Conservation (phyloP, 2,113 vertebrate genomes). For the Anseranas semipalmata region DNA sequence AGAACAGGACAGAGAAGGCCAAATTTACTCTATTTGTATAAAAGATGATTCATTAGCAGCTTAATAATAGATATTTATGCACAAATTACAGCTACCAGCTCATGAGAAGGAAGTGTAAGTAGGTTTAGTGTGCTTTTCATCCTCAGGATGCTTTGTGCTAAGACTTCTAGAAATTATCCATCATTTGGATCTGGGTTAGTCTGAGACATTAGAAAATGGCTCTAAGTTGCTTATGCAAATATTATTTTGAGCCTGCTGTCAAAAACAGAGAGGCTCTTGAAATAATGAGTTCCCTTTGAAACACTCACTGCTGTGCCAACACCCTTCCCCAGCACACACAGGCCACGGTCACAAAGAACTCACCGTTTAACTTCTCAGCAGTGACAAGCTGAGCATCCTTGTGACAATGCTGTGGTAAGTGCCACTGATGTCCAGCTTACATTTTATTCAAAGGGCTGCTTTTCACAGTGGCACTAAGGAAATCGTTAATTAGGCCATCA, state of each 20-base stretch:
- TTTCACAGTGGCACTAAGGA: conserved; percentile 54
- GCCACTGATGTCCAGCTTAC: conserved; percentile 47
- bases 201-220: neutral
- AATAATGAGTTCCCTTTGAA: conserved; percentile 33
- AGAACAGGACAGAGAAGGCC: neutral
- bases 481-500: conserved; percentile 46
- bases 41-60: neutral
- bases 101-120: neutral
- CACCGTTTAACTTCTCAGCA: conserved; percentile 34
- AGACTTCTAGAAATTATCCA: neutral
- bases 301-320: neutral
- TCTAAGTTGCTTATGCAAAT: neutral
- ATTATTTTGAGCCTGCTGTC: neutral
- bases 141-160: neutral
- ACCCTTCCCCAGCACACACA: neutral
- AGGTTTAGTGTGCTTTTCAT: neutral
- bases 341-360: neutral
- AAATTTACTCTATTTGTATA: neutral
- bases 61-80: neutral
- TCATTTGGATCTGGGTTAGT: neutral
- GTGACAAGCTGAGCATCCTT: conserved; percentile 6
- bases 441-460: conserved; percentile 57
- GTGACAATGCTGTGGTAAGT: conserved; percentile 16
- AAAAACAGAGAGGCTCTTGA: conserved; percentile 13
- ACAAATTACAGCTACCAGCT: neutral